Evolutionary conservation across 1,140 invertebrate genomes (phyloP), one percentile per base, ranked within the genome.

Genomic region (Pentalonia nigronervosa): DNA sequence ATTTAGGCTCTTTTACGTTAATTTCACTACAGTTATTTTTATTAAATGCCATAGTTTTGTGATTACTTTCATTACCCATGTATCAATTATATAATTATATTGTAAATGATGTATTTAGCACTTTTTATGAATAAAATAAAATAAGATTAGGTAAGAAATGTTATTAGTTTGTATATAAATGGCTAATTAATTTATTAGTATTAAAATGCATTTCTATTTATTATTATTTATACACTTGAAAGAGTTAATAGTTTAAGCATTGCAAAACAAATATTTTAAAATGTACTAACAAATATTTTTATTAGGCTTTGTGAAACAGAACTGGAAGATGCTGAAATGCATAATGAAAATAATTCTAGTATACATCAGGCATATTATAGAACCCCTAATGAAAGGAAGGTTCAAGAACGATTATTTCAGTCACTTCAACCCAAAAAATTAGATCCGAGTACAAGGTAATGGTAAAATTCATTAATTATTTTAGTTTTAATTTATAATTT

Each of bases 381-480:
- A 48, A 92, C 91, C 17, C 91, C 91, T 48, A 76, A 23, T 9
- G 91, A 92, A 92, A 81, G 91, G n/a, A 92, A 92, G 83, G 91
- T 76, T 0, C 91, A 92, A 83, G 47, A 92, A 48, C 53, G 50
- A 84, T 83, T 92, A 50, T 84, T 92, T 50, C 60, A 92, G n/a
- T 92, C 76, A 36, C 91, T 92, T 50, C 36, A n/a, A n/a, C 47
- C 91, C 50, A 48, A 84, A 17, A 92, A 36, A 56, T 4, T 83
- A 50, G 11, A 92, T 36, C 50, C n/a, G 41, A 60, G 25, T 93
- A 25, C 48, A 50, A 93, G 48, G 91, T 86, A 93, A 84, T 30
- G 2, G 2, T 86, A 11, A n/a, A 50, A 9, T 34, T 60, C 11
- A 48, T 92, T 83, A 83, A 48, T 23, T 76, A 76, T 76, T n/a